Evolutionary conservation across 1,140 invertebrate genomes (phyloP).

Genomic region (Lerema accius): DNA sequence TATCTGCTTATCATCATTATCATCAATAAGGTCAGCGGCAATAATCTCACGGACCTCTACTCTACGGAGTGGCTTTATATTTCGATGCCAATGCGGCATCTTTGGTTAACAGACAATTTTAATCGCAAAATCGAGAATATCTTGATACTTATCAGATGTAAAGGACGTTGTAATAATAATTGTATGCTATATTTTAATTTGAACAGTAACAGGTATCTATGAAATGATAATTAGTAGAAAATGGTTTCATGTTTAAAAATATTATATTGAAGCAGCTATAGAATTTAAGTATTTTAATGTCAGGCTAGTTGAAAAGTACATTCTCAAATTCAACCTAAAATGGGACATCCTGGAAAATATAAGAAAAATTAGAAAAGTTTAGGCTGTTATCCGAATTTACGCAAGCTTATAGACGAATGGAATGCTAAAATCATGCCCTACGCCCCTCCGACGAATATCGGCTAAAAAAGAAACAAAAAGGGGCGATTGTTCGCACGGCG

Average conservation of each 20-base stretch:
- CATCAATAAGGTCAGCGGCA: neutral
- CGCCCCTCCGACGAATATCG: conserved; percentile 31
- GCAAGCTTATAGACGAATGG: neutral
- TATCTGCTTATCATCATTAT: conserved; percentile 21
- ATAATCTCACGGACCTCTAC: neutral
- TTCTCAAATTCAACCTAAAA: too few relatives aligned
- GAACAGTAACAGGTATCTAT: too few relatives aligned
- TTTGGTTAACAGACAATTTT: neutral
- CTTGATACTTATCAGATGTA: conserved; percentile 14
- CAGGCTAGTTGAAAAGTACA: too few relatives aligned
- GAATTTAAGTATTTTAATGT: too few relatives aligned
- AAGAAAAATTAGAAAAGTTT: neutral
- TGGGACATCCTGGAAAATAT: too few relatives aligned
- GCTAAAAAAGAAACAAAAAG: conserved; percentile 35
- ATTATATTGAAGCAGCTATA: too few relatives aligned
- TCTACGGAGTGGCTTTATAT: neutral
- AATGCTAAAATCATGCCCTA: conserved; percentile 9
- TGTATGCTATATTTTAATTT: too few relatives aligned
- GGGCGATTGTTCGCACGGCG: conserved; percentile 30
- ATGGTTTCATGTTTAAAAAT: too few relatives aligned
- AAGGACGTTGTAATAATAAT: neutral
- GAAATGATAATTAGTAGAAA: too few relatives aligned
- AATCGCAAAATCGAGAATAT: conserved; percentile 10
- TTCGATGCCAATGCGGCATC: neutral
- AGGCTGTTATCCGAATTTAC: neutral